A percentile compares a stretch with the other conserved stretches of the same genome.
These are phyloP conservation scores for Oscheius sp. DNA, from an alignment of 1,140 invertebrate genomes.

Conservation along the genomic window DNA sequence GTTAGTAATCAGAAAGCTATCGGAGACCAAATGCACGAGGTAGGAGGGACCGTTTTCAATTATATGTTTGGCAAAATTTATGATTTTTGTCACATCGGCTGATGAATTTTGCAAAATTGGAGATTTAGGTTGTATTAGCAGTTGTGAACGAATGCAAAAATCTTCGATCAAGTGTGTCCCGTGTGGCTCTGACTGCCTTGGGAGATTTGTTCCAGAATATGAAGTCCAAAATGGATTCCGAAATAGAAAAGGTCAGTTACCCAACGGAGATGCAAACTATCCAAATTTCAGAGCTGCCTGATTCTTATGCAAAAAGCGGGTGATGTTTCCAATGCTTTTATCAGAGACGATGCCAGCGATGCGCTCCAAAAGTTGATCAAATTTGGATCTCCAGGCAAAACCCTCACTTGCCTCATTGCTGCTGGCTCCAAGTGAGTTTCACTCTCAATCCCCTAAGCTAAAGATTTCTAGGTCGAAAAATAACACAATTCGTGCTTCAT, in stretches of 20 bases:
- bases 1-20: slow-evolving; percentile 22
- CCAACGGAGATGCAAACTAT: neutral
- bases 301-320: slow-evolving; percentile 22
- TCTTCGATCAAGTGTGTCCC: slow-evolving; percentile 26
- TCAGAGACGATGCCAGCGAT: slow-evolving; percentile 34
- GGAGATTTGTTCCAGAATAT: slow-evolving; percentile 28
- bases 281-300: neutral
- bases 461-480: slow-evolving; percentile 29
- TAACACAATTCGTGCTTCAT: slow-evolving; percentile 28
- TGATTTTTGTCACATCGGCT: neutral
- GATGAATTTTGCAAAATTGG: neutral
- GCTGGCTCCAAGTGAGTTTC: slow-evolving; percentile 26
- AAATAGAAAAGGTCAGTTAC: slow-evolving; percentile 25
- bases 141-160: slow-evolving; percentile 35
- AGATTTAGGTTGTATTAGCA: slow-evolving; percentile 25
- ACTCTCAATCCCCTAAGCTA: neutral
- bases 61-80: neutral
- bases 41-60: neutral
- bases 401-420: slow-evolving; percentile 18
- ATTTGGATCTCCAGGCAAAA: slow-evolving; percentile 18
- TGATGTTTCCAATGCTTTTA: slow-evolving; percentile 31
- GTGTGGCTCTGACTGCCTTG: slow-evolving; percentile 27
- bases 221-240: slow-evolving; percentile 22
- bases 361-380: slow-evolving; percentile 30
- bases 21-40: slow-evolving; percentile 30